Evolutionary conservation across 2,888 invertebrate genomes (phyloP), one percentile per base, ranked within the genome.

Genomic region (Galerucella nymphaeae): DNA sequence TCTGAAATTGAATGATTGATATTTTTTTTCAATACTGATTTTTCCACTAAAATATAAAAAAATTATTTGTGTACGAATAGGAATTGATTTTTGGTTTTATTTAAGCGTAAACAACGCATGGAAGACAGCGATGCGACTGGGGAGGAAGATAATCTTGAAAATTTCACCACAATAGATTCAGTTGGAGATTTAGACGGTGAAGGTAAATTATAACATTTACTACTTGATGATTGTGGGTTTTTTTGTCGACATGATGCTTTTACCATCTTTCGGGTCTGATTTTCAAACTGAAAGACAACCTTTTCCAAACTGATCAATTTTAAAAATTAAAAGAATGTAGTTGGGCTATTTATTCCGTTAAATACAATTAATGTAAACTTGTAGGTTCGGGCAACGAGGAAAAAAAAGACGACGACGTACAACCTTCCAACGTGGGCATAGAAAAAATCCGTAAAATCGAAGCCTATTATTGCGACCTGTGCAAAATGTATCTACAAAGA

Each of bases 151-250:
- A 93, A 94, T 87, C 88, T 95, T 77, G 94, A 94, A 78, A 94
- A 94, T 83, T 95, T 95, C 83, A 93, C 94, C 89, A 95, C 95
- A 0, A 90, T 96, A n/a, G 95, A 96, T 86, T 95, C 95, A 3
- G 94, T 95, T 42, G 95, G 95, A 9, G 94, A 94, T 86, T 94
- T 94, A 85, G 95, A 94, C 86, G 94, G 94, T 86, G 94, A 94
- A 86, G 93, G 92, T 91, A 87, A 87, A 85, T 82, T 45, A n/a
- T 6, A 41, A 13, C 14, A n/a, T 14, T 55, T 64, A 81, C 71
- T 70, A 78, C 58, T 68, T 76, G 72, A 75, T 73, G 70, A 63
- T 13, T 11, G 9, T 53, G 10, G 10, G 13, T 68, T 50, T 50
- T 1, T 50, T 50, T 50, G 16, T 50, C 9, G 8, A 59, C 62